A percentile compares a stretch with the other conserved stretches of the same genome.
Evolutionary conservation across 2,113 vertebrate genomes (phyloP).

Genomic region (Pteropus alecto): DNA sequence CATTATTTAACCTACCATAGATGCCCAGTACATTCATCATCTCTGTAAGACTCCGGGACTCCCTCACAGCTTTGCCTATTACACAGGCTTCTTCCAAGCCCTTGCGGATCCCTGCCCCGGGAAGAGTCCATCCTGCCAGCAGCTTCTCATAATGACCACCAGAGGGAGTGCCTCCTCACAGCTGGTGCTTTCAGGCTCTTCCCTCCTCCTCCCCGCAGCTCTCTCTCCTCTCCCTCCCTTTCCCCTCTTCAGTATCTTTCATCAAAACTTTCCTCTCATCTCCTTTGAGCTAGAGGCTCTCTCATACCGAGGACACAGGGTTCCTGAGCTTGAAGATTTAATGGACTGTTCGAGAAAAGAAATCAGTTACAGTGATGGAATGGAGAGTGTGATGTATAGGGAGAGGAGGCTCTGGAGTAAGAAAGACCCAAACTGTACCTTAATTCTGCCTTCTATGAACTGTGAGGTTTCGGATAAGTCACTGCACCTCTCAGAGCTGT

Average conservation of each 20-base stretch:
- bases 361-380: not conserved
- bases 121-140: not conserved
- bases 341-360: not conserved
- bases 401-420: not conserved
- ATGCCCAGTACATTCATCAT: not conserved
- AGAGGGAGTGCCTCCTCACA: not conserved
- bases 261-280: not conserved
- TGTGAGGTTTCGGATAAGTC: not conserved
- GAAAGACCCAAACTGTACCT: not conserved
- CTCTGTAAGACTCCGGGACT: not conserved
- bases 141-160: not conserved
- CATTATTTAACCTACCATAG: not conserved
- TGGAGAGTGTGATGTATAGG: not conserved
- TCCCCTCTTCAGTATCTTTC: not conserved
- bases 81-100: not conserved
- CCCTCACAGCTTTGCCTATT: too few relatives aligned
- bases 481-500: not conserved
- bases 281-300: not conserved
- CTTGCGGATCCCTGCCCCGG: rapidly evolving
- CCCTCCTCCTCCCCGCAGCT: not conserved
- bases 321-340: not conserved
- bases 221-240: too few relatives aligned
- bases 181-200: not conserved
- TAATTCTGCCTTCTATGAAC: not conserved
- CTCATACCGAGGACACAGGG: not conserved